phyloP scores from a whole-genome alignment of 1,140 invertebrate genomes.

The Drosophila funebris region DNA sequence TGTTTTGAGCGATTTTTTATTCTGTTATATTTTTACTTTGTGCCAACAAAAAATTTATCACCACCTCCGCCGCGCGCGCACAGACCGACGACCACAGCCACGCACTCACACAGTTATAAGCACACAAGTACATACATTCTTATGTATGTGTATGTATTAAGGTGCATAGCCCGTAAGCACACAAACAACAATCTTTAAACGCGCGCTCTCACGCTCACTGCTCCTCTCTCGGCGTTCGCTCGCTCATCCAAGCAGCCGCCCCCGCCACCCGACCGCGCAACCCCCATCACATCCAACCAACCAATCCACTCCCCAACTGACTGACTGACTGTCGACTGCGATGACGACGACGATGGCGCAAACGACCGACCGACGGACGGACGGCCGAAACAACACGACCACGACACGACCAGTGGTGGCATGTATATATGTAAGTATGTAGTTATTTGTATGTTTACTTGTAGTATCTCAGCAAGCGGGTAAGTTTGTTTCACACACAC shows the following conservation, averaged over 20 bases:
- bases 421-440: conserved; percentile 45
- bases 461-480: conserved; percentile 62
- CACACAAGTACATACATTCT: neutral
- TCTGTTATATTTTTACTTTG: conserved; percentile 81
- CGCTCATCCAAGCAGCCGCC: conserved; percentile 46
- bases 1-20: conserved; percentile 63
- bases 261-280: conserved; percentile 16
- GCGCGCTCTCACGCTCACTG: conserved; percentile 41
- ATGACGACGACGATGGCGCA: conserved; percentile 41
- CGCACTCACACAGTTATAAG: conserved; percentile 42
- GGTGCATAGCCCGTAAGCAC: conserved; percentile 48
- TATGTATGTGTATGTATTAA: conserved; percentile 33
- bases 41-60: conserved; percentile 80
- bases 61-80: conserved; percentile 54
- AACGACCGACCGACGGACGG: conserved; percentile 45
- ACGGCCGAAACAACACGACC: conserved; percentile 41
- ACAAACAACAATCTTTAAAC: conserved; percentile 43
- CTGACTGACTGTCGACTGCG: conserved; percentile 36
- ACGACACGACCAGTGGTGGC: conserved; percentile 49
- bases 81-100: conserved; percentile 39
- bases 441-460: conserved; percentile 59
- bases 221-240: conserved; percentile 28
- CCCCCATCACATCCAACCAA: conserved; percentile 21
- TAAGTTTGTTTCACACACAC: conserved; percentile 57
- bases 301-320: conserved; percentile 47